These are phyloP conservation scores for Xanthia icteritia DNA, from an alignment of 2,888 invertebrate genomes.

Conservation along the genomic window DNA sequence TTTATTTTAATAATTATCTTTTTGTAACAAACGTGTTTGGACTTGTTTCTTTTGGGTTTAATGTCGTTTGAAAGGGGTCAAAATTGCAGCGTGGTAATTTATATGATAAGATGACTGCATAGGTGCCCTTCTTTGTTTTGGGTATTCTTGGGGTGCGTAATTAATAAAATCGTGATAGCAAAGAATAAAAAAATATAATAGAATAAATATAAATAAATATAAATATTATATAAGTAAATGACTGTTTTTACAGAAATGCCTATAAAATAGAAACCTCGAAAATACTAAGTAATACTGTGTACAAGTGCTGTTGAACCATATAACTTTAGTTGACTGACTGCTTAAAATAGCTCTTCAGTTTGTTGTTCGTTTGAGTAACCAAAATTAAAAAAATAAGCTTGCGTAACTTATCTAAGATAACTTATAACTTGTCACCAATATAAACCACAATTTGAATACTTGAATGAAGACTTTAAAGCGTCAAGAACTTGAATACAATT, in stretches of 20 bases:
- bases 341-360: neutral
- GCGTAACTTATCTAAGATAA: neutral
- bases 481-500: conserved; percentile 10
- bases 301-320: neutral
- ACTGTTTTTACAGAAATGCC: neutral
- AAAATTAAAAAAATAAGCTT: neutral
- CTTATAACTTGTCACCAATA: neutral
- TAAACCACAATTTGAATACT: conserved; percentile 26
- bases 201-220: too few relatives aligned
- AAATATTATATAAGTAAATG: too few relatives aligned
- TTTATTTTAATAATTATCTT: conserved; percentile 21
- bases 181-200: too few relatives aligned
- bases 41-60: neutral
- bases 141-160: neutral
- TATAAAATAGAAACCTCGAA: neutral
- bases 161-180: neutral
- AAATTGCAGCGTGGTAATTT: neutral
- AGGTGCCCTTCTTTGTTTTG: neutral
- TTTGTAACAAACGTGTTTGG: conserved; percentile 24
- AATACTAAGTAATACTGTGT: too few relatives aligned
- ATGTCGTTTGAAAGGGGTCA: conserved; percentile 1
- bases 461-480: neutral
- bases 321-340: neutral
- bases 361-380: neutral
- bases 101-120: too few relatives aligned